Percentiles rank a stretch among this genome's conserved stretches.
Conservation (phyloP, 1,140 invertebrate species). For the Luehdorfia chinensis region DNA sequence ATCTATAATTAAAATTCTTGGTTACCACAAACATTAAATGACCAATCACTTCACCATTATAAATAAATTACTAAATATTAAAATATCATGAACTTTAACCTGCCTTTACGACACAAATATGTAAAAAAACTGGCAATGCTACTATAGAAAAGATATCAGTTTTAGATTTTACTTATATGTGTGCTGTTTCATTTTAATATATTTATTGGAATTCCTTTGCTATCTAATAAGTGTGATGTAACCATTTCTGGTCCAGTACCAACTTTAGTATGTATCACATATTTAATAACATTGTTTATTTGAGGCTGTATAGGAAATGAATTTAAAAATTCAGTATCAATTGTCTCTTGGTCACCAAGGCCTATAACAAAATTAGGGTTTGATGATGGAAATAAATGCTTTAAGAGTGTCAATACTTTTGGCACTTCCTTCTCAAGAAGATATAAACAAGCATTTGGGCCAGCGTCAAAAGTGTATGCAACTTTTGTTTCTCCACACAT, state of each 20-base stretch:
- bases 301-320: constrained; percentile 59
- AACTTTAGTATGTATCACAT: constrained; percentile 90
- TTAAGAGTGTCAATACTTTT: constrained; percentile 81
- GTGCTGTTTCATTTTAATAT: background rate
- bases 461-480: constrained; percentile 98
- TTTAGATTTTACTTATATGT: background rate
- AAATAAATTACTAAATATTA: too few relatives aligned
- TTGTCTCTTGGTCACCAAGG: constrained; percentile 21
- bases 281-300: constrained; percentile 82
- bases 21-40: background rate
- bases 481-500: constrained; percentile 80
- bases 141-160: too few relatives aligned
- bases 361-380: constrained; percentile 52
- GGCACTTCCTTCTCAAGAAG: constrained; percentile 87
- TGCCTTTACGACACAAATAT: too few relatives aligned
- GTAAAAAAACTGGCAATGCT: too few relatives aligned
- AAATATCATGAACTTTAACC: too few relatives aligned
- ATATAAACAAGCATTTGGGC: constrained; percentile 96
- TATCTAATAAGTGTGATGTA: constrained; percentile 4
- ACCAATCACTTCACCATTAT: background rate
- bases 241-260: constrained; percentile 81
- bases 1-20: background rate
- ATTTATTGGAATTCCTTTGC: constrained; percentile 9
- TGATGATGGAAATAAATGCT: constrained; percentile 85
- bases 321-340: constrained; percentile 39